A percentile compares a stretch with the other conserved stretches of the same genome.
Conservation (phyloP, 2,113 vertebrate species). For the Nansenia antarctica region DNA sequence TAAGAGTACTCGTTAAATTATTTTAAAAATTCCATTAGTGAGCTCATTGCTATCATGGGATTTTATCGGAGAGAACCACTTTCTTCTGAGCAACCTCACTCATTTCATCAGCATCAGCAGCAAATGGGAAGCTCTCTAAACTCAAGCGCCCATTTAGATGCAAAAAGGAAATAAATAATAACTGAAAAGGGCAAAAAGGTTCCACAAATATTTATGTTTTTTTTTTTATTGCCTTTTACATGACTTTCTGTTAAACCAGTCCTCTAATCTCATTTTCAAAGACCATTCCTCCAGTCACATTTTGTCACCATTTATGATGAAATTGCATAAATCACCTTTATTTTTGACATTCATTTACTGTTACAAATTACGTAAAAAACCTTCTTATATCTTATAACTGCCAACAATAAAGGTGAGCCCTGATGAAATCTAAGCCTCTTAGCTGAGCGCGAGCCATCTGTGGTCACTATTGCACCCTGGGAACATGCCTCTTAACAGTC, state of each 20-base stretch:
- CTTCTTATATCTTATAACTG: slow-evolving; percentile 22
- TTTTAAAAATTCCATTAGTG: slow-evolving; percentile 66
- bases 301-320: neutral
- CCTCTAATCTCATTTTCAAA: neutral
- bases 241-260: neutral
- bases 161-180: slow-evolving; percentile 10
- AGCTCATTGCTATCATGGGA: slow-evolving; percentile 56
- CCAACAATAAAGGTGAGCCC: slow-evolving; percentile 70
- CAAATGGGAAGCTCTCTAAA: slow-evolving; percentile 46
- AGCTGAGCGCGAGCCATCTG: slow-evolving; percentile 71
- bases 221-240: neutral
- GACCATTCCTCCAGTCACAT: neutral
- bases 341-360: neutral
- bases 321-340: neutral
- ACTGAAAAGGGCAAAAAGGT: neutral
- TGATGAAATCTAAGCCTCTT: slow-evolving; percentile 77
- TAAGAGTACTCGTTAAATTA: slow-evolving; percentile 52
- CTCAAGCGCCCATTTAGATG: slow-evolving; percentile 41
- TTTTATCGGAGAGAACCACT: slow-evolving; percentile 48
- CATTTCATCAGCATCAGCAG: slow-evolving; percentile 56
- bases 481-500: slow-evolving; percentile 19
- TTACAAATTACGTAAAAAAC: no score
- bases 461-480: slow-evolving; percentile 46
- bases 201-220: neutral
- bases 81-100: slow-evolving; percentile 59